Evolutionary conservation across 2,888 invertebrate species (phyloP), one percentile per base, ranked within the genome.

Genomic region (Cheilosia urbana): DNA sequence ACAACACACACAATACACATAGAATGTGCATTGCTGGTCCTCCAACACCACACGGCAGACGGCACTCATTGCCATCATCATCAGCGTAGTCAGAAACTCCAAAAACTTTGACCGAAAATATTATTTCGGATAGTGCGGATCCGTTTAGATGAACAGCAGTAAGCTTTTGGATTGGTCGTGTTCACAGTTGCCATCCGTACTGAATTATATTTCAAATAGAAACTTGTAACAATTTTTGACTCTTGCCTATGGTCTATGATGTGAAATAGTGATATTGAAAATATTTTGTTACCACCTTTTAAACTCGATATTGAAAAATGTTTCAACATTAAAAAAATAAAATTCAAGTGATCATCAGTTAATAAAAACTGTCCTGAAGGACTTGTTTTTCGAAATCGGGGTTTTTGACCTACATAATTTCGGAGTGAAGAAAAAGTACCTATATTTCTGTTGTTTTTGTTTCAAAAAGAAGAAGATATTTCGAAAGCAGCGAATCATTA

Each of bases 61-160:
- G 73, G 79, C 83, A 47, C 68, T 27, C 27, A 27, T 27, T 6
- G 27, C 7, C 27, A 87, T 66, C 77, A 53, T 45, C 69, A 49
- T 75, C 85, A 77, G 62, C 72, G 63, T 80, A 51, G 72, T 58
- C 76, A 79, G 90, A 90, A 81, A 69, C 81, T 91, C 89, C 90
- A 89, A 90, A 90, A 89, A 91, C 89, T 88, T 90, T 89, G 91
- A 90, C 90, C 91, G 89, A 92, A 91, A 91, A 90, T 90, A 49
- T 63, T 91, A 90, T 90, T 90, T 90, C 90, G 89, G 90, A 92
- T 91, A 91, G 91, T 91, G 90, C 90, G 89, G 91, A 91, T 91
- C 90, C 91, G 90, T 92, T 91, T 91, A 91, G 91, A 92, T 90
- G 92, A 92, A 91, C 90, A 92, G 91, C 91, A 92, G 92, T 90